A percentile compares a stretch with the other conserved stretches of the same genome.
Evolutionary conservation across 2,113 vertebrate genomes (phyloP).

Genomic region (Marcusenius ussheri): DNA sequence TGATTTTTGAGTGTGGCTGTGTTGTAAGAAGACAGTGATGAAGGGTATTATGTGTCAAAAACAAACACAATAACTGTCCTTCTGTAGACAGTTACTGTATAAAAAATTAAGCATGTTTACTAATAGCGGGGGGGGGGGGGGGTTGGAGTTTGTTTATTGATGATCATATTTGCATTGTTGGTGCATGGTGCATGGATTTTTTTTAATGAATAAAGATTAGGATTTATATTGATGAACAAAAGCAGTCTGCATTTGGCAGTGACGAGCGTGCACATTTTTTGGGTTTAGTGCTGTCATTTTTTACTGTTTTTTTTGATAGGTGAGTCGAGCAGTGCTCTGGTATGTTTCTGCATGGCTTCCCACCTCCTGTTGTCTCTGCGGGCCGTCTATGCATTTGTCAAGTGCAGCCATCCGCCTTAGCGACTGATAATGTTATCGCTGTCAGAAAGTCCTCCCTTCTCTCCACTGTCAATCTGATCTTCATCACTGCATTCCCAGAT

Average conservation of each 20-base stretch:
- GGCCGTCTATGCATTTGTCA: not conserved
- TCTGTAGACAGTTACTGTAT: not conserved
- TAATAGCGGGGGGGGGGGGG: not conserved
- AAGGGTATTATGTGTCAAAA: not conserved
- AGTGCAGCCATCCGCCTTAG: slow-evolving; percentile 1
- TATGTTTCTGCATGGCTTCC: not conserved
- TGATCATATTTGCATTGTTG: not conserved
- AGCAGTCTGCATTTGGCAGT: not conserved
- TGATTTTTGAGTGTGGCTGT: not conserved
- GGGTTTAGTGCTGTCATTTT: not conserved
- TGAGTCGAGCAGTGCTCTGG: not conserved
- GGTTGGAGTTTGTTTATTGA: not conserved
- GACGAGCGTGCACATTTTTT: not conserved
- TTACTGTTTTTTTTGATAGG: not conserved
- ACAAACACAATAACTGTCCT: not conserved
- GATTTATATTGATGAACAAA: not conserved
- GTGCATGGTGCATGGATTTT: not conserved
- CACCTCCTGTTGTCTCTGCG: not conserved
- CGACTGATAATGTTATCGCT: slow-evolving; percentile 1
- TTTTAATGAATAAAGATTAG: not conserved
- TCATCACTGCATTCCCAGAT: slow-evolving; percentile 5
- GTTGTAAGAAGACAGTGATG: not conserved
- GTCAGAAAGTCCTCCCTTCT: not conserved
- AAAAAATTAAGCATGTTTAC: not conserved
- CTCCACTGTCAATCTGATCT: not conserved